A percentile compares a stretch with the other conserved stretches of the same genome.
These are phyloP conservation scores for Leucozona laternaria DNA, from an alignment of 2,888 invertebrate species.

Conservation along the genomic window DNA sequence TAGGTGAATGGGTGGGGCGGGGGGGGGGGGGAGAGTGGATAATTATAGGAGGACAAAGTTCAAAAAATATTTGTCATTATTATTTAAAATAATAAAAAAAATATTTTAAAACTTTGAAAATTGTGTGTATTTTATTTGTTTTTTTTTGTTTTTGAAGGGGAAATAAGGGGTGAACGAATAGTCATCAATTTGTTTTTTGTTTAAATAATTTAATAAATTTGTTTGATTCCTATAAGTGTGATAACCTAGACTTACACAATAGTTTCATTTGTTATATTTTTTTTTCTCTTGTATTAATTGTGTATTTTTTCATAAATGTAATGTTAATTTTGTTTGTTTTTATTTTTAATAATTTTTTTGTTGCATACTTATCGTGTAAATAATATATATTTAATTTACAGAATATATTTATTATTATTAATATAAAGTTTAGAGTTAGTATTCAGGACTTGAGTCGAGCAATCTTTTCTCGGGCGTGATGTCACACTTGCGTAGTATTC, in stretches of 20 bases:
- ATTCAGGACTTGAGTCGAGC: constrained; percentile 84
- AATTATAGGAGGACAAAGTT: constrained; percentile 3
- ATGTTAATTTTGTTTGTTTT: constrained; percentile 64
- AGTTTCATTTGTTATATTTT: constrained; percentile 58
- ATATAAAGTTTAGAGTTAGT: constrained; percentile 78
- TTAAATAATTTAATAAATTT: constrained; percentile 76
- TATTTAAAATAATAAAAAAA: constrained; percentile 71
- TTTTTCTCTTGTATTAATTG: constrained; percentile 41
- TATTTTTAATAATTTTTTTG: constrained; percentile 38
- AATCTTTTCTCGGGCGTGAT: constrained; percentile 84
- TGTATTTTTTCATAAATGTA: constrained; percentile 29
- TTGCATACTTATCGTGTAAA: constrained; percentile 48
- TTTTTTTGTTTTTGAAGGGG: not conserved
- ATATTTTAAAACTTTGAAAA: constrained; percentile 27
- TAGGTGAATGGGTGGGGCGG: not conserved
- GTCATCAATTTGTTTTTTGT: constrained; percentile 56
- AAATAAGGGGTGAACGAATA: not conserved
- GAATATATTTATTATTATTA: constrained; percentile 59
- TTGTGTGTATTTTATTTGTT: not conserved
- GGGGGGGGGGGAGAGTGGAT: not conserved
- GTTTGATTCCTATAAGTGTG: constrained; percentile 75
- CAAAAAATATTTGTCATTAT: constrained; percentile 54
- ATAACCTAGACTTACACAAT: constrained; percentile 76
- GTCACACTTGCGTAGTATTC: constrained; percentile 82
- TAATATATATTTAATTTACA: constrained; percentile 65